Conservation (phyloP, 1,140 invertebrate species). For the Drosophila gunungcola region DNA sequence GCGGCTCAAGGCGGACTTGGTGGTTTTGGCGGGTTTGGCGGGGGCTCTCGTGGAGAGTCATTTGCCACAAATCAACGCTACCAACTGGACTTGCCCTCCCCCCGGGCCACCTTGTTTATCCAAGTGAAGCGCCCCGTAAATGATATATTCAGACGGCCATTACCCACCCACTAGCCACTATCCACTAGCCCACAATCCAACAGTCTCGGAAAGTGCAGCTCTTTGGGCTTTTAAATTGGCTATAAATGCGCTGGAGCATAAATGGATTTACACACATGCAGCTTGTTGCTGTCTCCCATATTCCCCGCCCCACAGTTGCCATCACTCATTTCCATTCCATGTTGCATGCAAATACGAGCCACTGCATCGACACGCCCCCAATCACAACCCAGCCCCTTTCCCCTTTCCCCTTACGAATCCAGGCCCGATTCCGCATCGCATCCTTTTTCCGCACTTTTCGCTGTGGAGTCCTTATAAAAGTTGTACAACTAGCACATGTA, state of each 20-base stretch:
- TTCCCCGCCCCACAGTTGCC: neutral
- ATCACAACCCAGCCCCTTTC: neutral
- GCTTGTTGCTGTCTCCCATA: constrained; percentile 60
- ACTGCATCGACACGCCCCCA: constrained; percentile 35
- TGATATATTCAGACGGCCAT: constrained; percentile 41
- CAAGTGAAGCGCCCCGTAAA: constrained; percentile 34
- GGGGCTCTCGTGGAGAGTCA: constrained; percentile 12
- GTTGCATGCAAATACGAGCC: constrained; percentile 65
- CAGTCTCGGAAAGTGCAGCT: constrained; percentile 14
- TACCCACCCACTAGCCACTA: constrained; percentile 3
- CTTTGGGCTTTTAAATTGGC: constrained; percentile 73
- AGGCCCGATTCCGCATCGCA: constrained; percentile 4
- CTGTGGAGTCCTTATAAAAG: constrained; percentile 11
- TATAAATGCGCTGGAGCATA: constrained; percentile 77
- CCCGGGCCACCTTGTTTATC: neutral
- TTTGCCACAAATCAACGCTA: constrained; percentile 55
- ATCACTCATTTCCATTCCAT: constrained; percentile 58
- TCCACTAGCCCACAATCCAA: neutral
- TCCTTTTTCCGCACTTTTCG: constrained; percentile 9
- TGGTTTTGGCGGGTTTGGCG: neutral
- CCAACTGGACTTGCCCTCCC: neutral
- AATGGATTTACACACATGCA: constrained; percentile 78
- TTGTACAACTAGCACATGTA: constrained; percentile 5
- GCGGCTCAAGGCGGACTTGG: constrained; percentile 2
- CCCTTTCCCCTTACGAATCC: neutral